phyloP scores from a whole-genome alignment of 2,888 invertebrate species.

The Listrodromus nycthemerus region DNA sequence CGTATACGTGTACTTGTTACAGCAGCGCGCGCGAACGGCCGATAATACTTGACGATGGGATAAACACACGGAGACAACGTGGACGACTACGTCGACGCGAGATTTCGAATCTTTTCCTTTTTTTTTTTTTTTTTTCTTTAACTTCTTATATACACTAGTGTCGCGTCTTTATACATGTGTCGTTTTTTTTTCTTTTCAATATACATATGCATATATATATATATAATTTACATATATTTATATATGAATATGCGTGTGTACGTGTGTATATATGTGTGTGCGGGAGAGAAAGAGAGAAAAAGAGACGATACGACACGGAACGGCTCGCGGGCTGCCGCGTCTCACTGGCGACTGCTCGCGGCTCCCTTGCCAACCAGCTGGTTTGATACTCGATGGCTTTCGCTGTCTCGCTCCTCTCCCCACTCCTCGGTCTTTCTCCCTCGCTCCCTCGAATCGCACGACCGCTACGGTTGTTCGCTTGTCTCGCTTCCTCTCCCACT shows the following conservation, averaged over 20 bases:
- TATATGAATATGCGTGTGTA: constrained; percentile 42
- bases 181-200: background rate
- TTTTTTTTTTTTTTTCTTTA: background rate
- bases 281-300: constrained; percentile 65
- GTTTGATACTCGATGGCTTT: constrained; percentile 77
- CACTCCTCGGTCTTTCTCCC: constrained; percentile 43
- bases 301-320: constrained; percentile 68
- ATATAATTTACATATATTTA: constrained; percentile 7
- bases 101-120: background rate
- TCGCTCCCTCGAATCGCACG: constrained; percentile 43
- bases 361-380: constrained; percentile 81
- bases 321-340: constrained; percentile 82
- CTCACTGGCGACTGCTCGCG: constrained; percentile 82
- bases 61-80: background rate
- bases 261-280: constrained; percentile 41
- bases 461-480: constrained; percentile 28
- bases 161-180: background rate
- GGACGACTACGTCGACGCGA: background rate
- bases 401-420: constrained; percentile 50
- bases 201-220: background rate
- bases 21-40: no score
- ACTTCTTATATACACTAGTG: constrained; percentile 9
- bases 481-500: constrained; percentile 35
- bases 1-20: no score
- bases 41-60: constrained; percentile 24